These are phyloP conservation scores for Brachylomia viminalis DNA, from an alignment of 2,888 invertebrate genomes.

Conservation along the genomic window DNA sequence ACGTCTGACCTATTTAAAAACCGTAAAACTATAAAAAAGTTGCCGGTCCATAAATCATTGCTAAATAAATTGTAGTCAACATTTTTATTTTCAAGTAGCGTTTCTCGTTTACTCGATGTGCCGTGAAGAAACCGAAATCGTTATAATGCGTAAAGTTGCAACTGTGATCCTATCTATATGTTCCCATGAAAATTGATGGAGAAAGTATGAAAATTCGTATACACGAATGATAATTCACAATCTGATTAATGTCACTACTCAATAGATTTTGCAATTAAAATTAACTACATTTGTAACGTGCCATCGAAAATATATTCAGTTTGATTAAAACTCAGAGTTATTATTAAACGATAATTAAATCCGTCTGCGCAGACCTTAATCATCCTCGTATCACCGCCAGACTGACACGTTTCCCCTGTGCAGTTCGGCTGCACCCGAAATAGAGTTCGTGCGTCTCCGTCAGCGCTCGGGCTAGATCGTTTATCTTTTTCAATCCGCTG, in stretches of 20 bases:
- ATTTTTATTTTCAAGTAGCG: conserved; percentile 53
- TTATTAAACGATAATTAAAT: conserved; percentile 5
- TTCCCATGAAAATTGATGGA: conserved; percentile 50
- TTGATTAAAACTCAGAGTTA: background rate
- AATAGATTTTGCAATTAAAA: background rate
- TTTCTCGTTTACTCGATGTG: conserved; percentile 44
- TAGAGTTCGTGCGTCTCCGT: conserved; percentile 78
- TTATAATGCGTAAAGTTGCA: conserved; percentile 52
- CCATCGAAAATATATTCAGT: background rate
- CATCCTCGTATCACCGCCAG: conserved; percentile 68
- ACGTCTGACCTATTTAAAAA: conserved; percentile 24
- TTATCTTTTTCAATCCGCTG: conserved; percentile 81
- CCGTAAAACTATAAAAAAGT: conserved; percentile 41
- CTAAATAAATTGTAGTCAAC: conserved; percentile 50
- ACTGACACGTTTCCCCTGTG: conserved; percentile 65
- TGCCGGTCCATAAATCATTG: conserved; percentile 50
- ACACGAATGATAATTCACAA: conserved; percentile 50
- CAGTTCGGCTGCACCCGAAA: conserved; percentile 78
- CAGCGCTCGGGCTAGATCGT: conserved; percentile 78
- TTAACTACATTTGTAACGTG: background rate
- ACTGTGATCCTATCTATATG: conserved; percentile 38
- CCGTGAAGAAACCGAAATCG: conserved; percentile 54
- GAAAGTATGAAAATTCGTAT: conserved; percentile 43
- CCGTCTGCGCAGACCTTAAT: conserved; percentile 60
- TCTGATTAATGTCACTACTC: background rate